Evolutionary conservation across 2,797 vertebrate species (phyloP).

Genomic region (Glossophaga mutica): DNA sequence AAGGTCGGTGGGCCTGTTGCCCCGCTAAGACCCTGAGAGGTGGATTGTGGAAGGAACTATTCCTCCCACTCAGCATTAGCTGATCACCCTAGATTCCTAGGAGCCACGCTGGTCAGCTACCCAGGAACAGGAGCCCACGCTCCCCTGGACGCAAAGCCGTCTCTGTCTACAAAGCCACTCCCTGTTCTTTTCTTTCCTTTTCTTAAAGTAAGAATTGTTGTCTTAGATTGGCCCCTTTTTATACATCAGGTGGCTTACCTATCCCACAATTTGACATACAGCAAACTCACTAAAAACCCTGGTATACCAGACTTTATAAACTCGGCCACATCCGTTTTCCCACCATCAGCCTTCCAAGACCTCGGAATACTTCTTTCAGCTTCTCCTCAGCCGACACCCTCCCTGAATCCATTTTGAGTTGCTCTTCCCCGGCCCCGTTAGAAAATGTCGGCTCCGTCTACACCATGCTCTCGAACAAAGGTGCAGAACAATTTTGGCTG

Average conservation of each 20-base stretch:
- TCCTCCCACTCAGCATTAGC: not conserved
- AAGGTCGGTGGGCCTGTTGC: not conserved
- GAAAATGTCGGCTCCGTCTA: slow-evolving; percentile 74
- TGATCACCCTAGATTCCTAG: not conserved
- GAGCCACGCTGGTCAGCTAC: not conserved
- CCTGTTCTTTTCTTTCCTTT: not conserved
- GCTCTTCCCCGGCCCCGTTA: slow-evolving; percentile 60
- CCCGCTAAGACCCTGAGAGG: not conserved
- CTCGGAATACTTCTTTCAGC: not conserved
- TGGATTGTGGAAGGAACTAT: not conserved
- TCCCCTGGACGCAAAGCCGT: not conserved
- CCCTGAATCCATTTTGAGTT: slow-evolving; percentile 70
- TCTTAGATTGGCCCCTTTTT: not conserved
- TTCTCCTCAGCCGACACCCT: slow-evolving; percentile 30
- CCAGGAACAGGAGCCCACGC: not conserved
- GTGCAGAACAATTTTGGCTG: slow-evolving; percentile 73
- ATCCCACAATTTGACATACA: not conserved
- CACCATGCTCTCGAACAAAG: slow-evolving; percentile 64
- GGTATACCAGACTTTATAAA: not conserved
- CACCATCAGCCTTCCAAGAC: not conserved
- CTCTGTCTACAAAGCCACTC: not conserved
- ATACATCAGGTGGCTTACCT: not conserved
- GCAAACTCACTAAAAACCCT: not conserved
- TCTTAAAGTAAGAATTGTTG: not conserved
- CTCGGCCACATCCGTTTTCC: not conserved